Base-by-base conservation (phyloP, 2,113 vertebrate genomes). In the Neogobius melanostomus region DNA sequence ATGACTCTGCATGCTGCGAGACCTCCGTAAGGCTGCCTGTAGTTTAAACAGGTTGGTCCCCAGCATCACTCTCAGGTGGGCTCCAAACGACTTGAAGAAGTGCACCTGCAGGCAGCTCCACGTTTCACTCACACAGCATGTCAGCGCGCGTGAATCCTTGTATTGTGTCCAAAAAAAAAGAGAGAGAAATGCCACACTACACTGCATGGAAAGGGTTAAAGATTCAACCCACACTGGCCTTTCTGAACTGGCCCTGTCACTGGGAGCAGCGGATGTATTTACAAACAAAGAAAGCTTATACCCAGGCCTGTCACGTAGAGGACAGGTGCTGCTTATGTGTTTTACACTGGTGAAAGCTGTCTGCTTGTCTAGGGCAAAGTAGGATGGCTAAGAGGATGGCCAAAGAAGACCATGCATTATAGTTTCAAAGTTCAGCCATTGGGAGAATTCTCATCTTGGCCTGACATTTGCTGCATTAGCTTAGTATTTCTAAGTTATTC, bases 211-310 rank as follows among this genome's bases (percentile, higher is more conserved):
- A 77, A 76, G 77, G 82, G 85, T 83, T 85, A 86, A 82, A 74
- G 64, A 77, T 81, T 81, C 73, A 74, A 72, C 75, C 82, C 87
- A 82, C 60, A 76, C 76, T 56, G 74, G 64, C 79, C 69, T 75
- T 75, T 71, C 66, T 69, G 86, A 80, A 82, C 85, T 81, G 89
- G 82, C 77, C 86, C 80, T 82, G 86, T 83, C 79, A 75, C 82
- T 74, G 83, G 68, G 60, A 87, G 84, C 84, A 75, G 84, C 84
- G 75, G 87, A 88, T 89, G 88, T 89, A 88, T 90, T 83, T 89
- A 88, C 87, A 85, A 88, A 90, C 88, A 91, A 91, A 91, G 87
- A 82, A 81, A 88, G 87, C 84, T 88, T 87, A 91, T 88, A 88
- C 66, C 79, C 79, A 88, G 72, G 83, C 85, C 69, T 76, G 85